These are phyloP conservation scores for Dryobates pubescens DNA, from an alignment of 2,797 vertebrate genomes.

Conservation along the genomic window DNA sequence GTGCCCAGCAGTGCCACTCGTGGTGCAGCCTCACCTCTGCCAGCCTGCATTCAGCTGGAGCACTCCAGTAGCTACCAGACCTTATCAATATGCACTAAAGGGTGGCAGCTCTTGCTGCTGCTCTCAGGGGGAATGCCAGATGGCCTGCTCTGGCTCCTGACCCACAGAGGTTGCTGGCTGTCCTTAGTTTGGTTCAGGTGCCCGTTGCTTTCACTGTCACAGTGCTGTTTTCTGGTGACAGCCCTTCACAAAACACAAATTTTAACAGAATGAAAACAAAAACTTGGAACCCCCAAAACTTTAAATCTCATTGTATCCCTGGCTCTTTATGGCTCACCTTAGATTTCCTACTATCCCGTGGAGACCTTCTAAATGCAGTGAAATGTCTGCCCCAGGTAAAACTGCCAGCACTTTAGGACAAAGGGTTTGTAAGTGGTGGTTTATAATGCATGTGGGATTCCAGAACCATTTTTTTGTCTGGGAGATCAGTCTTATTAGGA, in stretches of 20 bases:
- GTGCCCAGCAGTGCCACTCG: not conserved
- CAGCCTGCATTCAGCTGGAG: not conserved
- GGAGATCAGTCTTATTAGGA: slow-evolving; percentile 78
- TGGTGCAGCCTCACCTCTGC: not conserved
- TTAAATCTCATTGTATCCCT: slow-evolving; percentile 72
- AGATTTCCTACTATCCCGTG: slow-evolving; percentile 66
- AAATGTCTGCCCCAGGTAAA: slow-evolving; percentile 77
- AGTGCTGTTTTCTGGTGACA: not conserved
- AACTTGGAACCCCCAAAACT: slow-evolving; percentile 73
- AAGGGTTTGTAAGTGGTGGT: slow-evolving; percentile 76
- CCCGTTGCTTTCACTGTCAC: slow-evolving; percentile 34
- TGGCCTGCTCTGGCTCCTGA: slow-evolving; percentile 54
- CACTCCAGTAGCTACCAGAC: slow-evolving; percentile 22
- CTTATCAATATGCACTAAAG: slow-evolving; percentile 51
- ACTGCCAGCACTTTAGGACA: slow-evolving; percentile 75
- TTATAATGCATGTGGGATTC: slow-evolving; percentile 78
- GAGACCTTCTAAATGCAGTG: slow-evolving; percentile 77
- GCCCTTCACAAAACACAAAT: no score
- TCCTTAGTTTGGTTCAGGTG: slow-evolving; percentile 45
- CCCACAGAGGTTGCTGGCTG: slow-evolving; percentile 16
- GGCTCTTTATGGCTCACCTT: slow-evolving; percentile 62
- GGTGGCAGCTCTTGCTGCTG: slow-evolving; percentile 16
- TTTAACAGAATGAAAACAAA: slow-evolving; percentile 20
- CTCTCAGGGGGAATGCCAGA: slow-evolving; percentile 35
- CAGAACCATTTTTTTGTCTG: slow-evolving; percentile 77